Base-by-base conservation (phyloP, 2,888 invertebrate genomes). In the Hirtodrosophila duncani region DNA sequence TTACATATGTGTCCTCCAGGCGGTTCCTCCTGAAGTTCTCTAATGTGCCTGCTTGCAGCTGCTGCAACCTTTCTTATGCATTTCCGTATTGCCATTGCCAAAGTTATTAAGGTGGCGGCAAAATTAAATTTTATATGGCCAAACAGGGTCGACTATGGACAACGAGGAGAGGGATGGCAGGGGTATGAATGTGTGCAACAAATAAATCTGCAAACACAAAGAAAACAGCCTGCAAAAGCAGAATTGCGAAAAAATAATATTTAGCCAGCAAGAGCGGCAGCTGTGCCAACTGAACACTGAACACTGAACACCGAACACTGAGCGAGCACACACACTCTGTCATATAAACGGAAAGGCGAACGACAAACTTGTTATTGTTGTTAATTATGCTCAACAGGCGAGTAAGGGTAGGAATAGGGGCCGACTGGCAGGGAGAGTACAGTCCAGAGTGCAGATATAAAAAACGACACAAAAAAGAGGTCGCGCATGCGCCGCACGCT, bases 401-500 rank as follows among this genome's bases (percentile, higher is more conserved):
- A 10, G 29, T 13, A 6, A 14, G 46, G 9, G 46, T 45, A 29
- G 9, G 2, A 16, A 13, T 2, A 11, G 8, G 8, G 1, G 13
- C 46, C 14, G 10, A 2, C 9, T n/a, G n/a, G n/a, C n/a, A n/a
- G 7, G 6, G 9, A 4, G 8, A 14, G 29, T 9, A 11, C 8
- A 10, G 33, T 29, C 37, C 23, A 3, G n/a, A 27, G 42, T 52
- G 33, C 33, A 53, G 33, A 53, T 30, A n/a, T 30, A 49, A 37
- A 51, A 20, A 51, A 17, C 38, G 37, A 36, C 17, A 46, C 16
- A 26, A 37, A 63, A 65, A 71, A 45, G 56, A 67, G 79, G 70
- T 72, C 63, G 70, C 79, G 75, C 79, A 78, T 70, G 79, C 75
- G 61, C 60, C 50, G 53, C 57, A 14, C 30, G 53, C 11, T 43